phyloP scores from a whole-genome alignment of 2,797 vertebrate species.

The Arrhamphus sclerolepis region DNA sequence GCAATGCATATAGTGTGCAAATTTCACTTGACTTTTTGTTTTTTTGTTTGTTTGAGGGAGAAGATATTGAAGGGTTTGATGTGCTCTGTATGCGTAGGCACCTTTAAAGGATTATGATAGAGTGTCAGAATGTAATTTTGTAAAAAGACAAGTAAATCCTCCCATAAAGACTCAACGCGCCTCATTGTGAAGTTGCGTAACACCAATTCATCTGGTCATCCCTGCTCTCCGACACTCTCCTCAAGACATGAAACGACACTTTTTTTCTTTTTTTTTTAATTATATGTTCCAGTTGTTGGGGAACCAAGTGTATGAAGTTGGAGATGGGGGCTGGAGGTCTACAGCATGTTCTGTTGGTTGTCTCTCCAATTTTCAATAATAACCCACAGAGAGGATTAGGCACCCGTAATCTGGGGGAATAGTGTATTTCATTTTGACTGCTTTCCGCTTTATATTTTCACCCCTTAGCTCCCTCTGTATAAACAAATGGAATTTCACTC shows the following conservation, averaged over 20 bases:
- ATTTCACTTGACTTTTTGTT: slow-evolving; percentile 12
- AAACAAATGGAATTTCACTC: slow-evolving; percentile 61
- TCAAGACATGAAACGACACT: slow-evolving; percentile 26
- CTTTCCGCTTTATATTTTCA: slow-evolving; percentile 35
- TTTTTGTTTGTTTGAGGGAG: neutral
- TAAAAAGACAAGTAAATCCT: slow-evolving; percentile 62
- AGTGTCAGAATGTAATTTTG: slow-evolving; percentile 55
- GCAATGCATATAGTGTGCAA: neutral
- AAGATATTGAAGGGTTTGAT: slow-evolving; percentile 35
- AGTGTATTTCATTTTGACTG: slow-evolving; percentile 46
- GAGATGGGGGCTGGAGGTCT: neutral
- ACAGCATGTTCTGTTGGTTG: slow-evolving; percentile 29
- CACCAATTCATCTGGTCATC: slow-evolving; percentile 25
- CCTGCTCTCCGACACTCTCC: slow-evolving; percentile 20
- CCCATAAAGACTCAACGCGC: slow-evolving; percentile 32
- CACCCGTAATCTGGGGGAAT: slow-evolving; percentile 58
- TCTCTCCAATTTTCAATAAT: slow-evolving; percentile 62
- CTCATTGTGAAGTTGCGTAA: slow-evolving; percentile 39
- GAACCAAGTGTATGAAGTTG: neutral
- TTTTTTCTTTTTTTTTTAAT: slow-evolving; percentile 9
- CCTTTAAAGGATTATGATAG: slow-evolving; percentile 65
- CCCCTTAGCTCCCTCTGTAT: slow-evolving; percentile 50
- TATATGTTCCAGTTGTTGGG: neutral
- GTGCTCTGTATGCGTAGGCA: slow-evolving; percentile 39
- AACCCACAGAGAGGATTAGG: slow-evolving; percentile 68